phyloP scores from a whole-genome alignment of 2,888 invertebrate species.

The Agonopterix subpropinquella region DNA sequence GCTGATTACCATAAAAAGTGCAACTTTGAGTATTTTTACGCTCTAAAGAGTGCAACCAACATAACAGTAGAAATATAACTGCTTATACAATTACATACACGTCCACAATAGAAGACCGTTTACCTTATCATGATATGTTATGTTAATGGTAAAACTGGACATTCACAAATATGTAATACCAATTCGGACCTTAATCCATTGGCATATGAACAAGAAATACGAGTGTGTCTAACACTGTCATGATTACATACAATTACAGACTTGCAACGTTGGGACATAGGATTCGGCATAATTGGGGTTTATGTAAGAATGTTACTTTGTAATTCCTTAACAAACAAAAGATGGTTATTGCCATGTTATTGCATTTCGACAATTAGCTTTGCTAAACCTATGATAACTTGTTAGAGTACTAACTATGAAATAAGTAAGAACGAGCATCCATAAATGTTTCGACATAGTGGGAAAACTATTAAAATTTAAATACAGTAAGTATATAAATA shows the following conservation, averaged over 20 bases:
- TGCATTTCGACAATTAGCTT: too few species aligned
- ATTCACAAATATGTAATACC: too few species aligned
- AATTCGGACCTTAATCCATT: too few species aligned
- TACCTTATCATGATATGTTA: neutral
- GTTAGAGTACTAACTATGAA: too few species aligned
- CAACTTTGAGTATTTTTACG: conserved; percentile 1
- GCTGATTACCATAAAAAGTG: neutral
- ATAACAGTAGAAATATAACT: neutral
- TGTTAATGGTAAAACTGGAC: neutral
- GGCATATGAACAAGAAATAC: too few species aligned
- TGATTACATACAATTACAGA: conserved; percentile 7
- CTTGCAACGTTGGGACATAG: conserved; percentile 1
- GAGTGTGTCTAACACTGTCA: neutral
- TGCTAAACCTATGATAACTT: too few species aligned
- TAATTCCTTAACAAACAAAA: too few species aligned
- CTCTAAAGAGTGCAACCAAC: neutral
- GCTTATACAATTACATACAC: conserved; percentile 2
- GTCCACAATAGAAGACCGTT: neutral
- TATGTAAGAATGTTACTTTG: neutral
- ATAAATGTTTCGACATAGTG: too few species aligned
- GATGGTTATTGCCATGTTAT: too few species aligned
- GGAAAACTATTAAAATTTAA: too few species aligned
- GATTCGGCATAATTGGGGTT: conserved; percentile 3
- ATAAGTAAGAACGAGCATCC: too few species aligned
- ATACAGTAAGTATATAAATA: too few species aligned